These are phyloP conservation scores for Frankliniella intonsa DNA, from an alignment of 2,888 invertebrate species.

Conservation along the genomic window DNA sequence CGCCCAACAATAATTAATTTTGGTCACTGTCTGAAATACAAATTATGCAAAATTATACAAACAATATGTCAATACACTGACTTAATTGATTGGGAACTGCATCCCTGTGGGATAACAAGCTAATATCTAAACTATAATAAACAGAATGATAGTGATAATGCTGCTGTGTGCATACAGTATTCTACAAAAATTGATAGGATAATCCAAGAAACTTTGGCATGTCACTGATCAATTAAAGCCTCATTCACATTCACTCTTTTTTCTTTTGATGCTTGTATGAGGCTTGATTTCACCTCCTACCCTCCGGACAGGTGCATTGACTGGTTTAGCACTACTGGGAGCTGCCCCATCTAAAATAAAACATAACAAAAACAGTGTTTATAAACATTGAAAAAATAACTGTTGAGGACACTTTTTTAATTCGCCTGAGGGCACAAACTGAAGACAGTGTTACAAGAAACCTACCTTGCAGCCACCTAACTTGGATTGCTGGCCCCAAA, in stretches of 20 bases:
- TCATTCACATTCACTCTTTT: conserved; percentile 7
- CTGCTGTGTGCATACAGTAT: background rate
- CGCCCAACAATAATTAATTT: no score
- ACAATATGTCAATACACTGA: no score
- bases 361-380: background rate
- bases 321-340: background rate
- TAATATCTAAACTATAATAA: background rate
- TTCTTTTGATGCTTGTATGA: conserved; percentile 1
- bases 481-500: conserved; percentile 33
- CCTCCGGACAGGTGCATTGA: background rate
- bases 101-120: no score
- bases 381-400: no score
- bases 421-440: background rate
- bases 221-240: background rate
- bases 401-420: background rate
- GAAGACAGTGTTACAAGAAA: conserved; percentile 29
- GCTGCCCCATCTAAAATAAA: background rate
- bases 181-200: background rate
- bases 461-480: conserved; percentile 37
- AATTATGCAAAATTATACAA: no score
- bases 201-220: background rate
- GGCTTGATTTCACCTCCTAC: conserved; percentile 9
- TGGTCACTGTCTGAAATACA: no score
- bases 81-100: no score
- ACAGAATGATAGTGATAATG: background rate